Evolutionary conservation across 2,888 invertebrate species (phyloP), one percentile per base, ranked within the genome.

Genomic region (Oconnorella tubifera): DNA sequence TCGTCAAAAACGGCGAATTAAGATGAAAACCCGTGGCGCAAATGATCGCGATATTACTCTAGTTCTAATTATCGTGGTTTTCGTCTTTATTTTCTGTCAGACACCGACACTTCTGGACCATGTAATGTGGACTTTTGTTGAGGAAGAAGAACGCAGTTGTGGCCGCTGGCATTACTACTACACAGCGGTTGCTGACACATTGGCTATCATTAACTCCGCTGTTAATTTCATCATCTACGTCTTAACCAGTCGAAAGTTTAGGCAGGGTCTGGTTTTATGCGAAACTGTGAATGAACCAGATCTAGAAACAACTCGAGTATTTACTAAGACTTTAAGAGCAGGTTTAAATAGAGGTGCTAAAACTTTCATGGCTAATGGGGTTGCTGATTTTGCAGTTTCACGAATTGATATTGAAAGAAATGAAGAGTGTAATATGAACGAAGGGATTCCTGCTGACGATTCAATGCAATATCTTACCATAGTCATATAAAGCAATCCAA

Each of bases 81-180:
- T 64, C 55, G 69, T 69, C 27, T 73, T 73, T 66, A 72, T 72
- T 33, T 60, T 61, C 60, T 73, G 73, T 51, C 73, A 73, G 62
- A 73, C 73, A 0, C 73, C 73, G 10, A 70, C 73, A n/a, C 66
- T 72, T 53, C 40, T 73, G 19, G 73, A 73, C 61, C 70, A 71
- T 57, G 64, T 73, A 3, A 63, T 73, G 50, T 73, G 73, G 73
- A 73, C 73, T 3, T 59, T 71, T 23, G 59, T 73, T n/a, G 69
- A 65, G 55, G 61, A 62, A 29, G 40, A 40, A 25, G 27, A 56
- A 31, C 48, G 68, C 2, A 23, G 25, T 28, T 73, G 73, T 55
- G 71, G 71, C 10, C 53, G 65, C 25, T 71, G 72, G 73, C 70
- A 70, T 40, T 73, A 73, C 61, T 72, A 73, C 65, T 73, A 71